phyloP scores from a whole-genome alignment of 23 tunicate species.

The Phallusia fumigata region DNA sequence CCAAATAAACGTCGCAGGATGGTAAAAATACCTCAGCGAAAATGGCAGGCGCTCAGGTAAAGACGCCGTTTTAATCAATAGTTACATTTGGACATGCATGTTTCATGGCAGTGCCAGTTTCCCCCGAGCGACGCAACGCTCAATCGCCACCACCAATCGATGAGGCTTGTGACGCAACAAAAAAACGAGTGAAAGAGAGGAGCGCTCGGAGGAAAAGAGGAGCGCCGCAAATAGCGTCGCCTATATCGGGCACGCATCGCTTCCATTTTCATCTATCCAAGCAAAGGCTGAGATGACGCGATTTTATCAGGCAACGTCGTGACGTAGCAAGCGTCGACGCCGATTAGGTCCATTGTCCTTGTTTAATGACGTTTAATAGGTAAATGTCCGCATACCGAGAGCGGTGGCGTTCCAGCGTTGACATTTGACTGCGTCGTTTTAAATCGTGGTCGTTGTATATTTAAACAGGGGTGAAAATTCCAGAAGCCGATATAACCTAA shows the following conservation, averaged over 20 bases:
- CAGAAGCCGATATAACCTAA: not conserved
- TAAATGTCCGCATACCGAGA: not conserved
- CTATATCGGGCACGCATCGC: not conserved
- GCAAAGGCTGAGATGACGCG: not conserved
- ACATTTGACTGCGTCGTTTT: not conserved
- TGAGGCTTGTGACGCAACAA: not conserved
- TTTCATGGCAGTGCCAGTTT: not conserved
- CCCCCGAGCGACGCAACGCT: not conserved
- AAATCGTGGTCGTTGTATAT: not conserved
- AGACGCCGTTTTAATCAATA: not conserved
- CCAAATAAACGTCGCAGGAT: not conserved
- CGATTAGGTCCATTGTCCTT: not conserved
- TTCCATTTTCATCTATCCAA: not conserved
- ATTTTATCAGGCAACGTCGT: no score
- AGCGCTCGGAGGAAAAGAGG: not conserved
- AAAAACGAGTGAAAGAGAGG: not conserved
- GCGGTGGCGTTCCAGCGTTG: not conserved
- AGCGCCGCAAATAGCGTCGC: not conserved
- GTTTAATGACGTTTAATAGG: not conserved
- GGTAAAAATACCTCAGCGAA: constrained; percentile 3
- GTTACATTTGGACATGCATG: constrained; percentile 12
- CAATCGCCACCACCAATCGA: not conserved
- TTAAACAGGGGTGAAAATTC: not conserved
- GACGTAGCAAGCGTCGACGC: not conserved
- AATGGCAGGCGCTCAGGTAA: not conserved